Evolutionary conservation across 2,113 vertebrate genomes (phyloP).

Genomic region (Psammodynastes pulverulentus): DNA sequence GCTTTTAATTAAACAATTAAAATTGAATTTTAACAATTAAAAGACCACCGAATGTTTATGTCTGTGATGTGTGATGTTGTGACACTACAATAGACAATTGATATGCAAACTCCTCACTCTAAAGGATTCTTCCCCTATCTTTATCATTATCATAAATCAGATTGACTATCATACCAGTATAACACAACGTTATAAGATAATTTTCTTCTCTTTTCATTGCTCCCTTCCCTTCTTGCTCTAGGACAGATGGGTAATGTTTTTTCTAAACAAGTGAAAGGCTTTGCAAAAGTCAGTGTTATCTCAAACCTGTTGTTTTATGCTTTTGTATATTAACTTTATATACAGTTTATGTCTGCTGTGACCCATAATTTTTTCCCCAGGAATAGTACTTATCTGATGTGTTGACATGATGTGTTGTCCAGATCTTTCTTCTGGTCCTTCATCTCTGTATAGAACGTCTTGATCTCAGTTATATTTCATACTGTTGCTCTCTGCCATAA

Average conservation of each 20-base stretch:
- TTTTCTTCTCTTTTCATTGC: neutral
- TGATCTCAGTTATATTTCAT: neutral
- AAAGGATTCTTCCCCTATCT: neutral
- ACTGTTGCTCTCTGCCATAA: neutral
- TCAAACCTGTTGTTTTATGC: neutral
- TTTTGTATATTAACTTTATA: neutral
- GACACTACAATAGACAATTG: neutral
- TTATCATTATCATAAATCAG: neutral
- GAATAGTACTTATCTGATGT: neutral
- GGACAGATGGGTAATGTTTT: neutral
- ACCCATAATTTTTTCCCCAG: neutral
- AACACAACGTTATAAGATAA: neutral
- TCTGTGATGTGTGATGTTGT: neutral
- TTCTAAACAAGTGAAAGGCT: neutral
- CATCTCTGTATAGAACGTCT: neutral
- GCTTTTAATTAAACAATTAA: too few relatives aligned
- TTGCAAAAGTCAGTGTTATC: neutral
- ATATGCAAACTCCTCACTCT: neutral
- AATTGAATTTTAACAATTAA: too few relatives aligned
- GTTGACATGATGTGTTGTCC: neutral
- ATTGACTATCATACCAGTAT: neutral
- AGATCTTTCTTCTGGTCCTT: neutral
- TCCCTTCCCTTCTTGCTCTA: neutral
- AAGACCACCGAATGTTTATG: neutral
- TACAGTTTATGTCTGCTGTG: neutral